A percentile compares a stretch with the other conserved stretches of the same genome.
phyloP scores from a whole-genome alignment of 2,797 vertebrate genomes.

The Pangasius larnaudii region DNA sequence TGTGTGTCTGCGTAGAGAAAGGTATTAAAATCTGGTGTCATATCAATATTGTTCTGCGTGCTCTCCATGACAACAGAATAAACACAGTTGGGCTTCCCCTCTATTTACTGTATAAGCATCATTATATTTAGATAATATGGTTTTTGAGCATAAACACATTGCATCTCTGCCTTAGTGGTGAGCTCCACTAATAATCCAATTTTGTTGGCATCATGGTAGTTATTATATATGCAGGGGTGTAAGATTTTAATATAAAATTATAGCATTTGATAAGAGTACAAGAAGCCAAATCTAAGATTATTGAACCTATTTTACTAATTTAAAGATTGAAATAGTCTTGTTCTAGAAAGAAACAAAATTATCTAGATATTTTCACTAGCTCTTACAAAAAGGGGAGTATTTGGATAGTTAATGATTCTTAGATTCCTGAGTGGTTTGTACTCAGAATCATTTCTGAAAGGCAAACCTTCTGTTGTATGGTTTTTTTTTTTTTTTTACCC shows the following conservation, averaged over 20 bases:
- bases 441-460: neutral
- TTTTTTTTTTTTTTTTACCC: neutral
- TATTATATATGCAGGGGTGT: neutral
- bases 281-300: neutral
- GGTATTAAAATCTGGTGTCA: constrained; percentile 49
- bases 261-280: neutral
- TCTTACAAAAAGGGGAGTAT: neutral
- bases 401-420: neutral
- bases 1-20: constrained; percentile 26
- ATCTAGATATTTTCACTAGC: neutral
- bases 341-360: neutral
- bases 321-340: neutral
- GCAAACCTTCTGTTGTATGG: neutral
- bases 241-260: too few relatives aligned
- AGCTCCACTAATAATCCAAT: constrained; percentile 1
- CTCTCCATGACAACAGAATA: constrained; percentile 60
- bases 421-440: neutral
- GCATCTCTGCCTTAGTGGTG: constrained; percentile 19
- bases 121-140: neutral
- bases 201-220: neutral
- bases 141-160: constrained; percentile 9
- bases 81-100: constrained; percentile 46
- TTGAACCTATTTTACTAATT: neutral
- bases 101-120: neutral
- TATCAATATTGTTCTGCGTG: constrained; percentile 57